Conservation (phyloP, 2,888 invertebrate species). For the Blastobasis adustella region DNA sequence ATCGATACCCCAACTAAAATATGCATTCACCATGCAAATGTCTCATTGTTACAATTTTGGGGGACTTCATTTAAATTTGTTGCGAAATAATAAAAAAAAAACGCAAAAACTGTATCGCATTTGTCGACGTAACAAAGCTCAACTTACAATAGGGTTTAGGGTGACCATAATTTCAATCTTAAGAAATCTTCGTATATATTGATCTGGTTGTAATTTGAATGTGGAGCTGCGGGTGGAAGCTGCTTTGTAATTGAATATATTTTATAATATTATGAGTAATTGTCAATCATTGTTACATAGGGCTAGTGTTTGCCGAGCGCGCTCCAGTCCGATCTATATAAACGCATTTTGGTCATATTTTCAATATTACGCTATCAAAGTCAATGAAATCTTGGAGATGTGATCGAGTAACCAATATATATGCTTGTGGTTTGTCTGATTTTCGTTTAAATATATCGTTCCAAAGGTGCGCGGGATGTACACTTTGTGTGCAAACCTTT, state of each 20-base stretch:
- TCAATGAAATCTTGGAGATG: no score
- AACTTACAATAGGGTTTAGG: slow-evolving; percentile 43
- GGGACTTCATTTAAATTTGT: slow-evolving; percentile 69
- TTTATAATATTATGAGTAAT: background rate
- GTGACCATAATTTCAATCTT: slow-evolving; percentile 27
- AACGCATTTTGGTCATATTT: no score
- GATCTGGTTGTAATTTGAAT: background rate
- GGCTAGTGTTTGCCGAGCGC: no score
- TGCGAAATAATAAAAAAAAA: slow-evolving; percentile 33
- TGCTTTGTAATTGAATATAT: background rate
- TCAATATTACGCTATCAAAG: no score
- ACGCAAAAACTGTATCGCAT: slow-evolving; percentile 66
- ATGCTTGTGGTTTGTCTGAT: no score
- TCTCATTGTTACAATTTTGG: slow-evolving; percentile 37
- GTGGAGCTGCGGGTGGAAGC: background rate
- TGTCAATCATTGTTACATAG: background rate
- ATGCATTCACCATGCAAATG: slow-evolving; percentile 59
- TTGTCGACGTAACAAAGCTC: slow-evolving; percentile 49
- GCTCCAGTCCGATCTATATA: no score
- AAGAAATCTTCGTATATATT: background rate
- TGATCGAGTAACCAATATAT: no score
- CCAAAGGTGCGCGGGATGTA: no score
- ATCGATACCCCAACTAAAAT: slow-evolving; percentile 30
- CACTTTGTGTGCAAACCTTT: no score
- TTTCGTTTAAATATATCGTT: no score